A percentile compares a stretch with the other conserved stretches of the same genome.
phyloP scores from a whole-genome alignment of 1,140 invertebrate species.

The Ylistrum balloti region DNA sequence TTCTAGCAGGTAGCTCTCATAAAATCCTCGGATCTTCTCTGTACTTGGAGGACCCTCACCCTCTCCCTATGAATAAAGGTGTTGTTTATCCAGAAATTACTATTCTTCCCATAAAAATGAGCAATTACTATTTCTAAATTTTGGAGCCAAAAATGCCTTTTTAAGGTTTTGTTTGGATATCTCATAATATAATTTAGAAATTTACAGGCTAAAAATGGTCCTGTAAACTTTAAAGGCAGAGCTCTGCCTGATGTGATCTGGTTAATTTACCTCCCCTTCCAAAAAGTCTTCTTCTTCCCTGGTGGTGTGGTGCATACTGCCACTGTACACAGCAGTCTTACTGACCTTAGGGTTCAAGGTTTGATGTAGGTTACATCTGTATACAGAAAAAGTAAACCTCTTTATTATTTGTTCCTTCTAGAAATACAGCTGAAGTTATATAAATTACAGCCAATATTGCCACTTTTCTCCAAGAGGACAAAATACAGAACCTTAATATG shows the following conservation, averaged over 20 bases:
- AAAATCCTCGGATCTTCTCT: constrained; percentile 46
- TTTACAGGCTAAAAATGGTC: no score
- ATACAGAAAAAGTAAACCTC: not conserved
- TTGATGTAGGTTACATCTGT: constrained; percentile 62
- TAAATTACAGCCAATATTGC: no score
- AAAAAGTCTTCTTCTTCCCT: constrained; percentile 60
- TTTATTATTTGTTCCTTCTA: no score
- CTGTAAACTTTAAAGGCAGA: no score
- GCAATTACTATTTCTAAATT: no score
- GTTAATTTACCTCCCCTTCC: constrained; percentile 34
- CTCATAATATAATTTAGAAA: no score
- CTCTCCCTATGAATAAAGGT: constrained; percentile 16
- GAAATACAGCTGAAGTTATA: no score
- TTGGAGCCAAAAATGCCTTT: no score
- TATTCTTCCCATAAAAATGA: no score
- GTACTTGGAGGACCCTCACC: constrained; percentile 49
- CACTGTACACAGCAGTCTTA: constrained; percentile 70
- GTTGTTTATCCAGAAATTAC: not conserved
- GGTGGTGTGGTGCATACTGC: constrained; percentile 62
- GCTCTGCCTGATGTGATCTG: no score
- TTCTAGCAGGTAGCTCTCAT: constrained; percentile 48
- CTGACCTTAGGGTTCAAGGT: constrained; percentile 61
- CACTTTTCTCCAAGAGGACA: not conserved
- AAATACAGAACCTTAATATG: no score
- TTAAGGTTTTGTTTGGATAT: no score